Evolutionary conservation across 2,797 vertebrate species (phyloP).

Genomic region (Enteromius paludinosus): DNA sequence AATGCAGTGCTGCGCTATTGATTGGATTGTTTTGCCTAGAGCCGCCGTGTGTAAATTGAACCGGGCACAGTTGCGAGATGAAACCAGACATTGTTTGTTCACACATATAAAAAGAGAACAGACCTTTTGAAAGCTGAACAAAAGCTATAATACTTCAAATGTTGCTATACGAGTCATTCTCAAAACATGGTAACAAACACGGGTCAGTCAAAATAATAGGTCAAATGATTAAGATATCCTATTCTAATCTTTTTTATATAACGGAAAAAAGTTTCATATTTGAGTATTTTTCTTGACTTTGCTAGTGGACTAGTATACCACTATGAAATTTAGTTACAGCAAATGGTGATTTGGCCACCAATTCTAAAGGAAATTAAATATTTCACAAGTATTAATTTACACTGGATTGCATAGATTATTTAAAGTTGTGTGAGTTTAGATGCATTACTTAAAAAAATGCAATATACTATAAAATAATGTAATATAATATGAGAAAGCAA

Average conservation of each 20-base stretch:
- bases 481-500: not conserved
- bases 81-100: conserved; percentile 11
- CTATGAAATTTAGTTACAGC: not conserved
- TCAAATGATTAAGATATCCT: not conserved
- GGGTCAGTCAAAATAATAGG: not conserved
- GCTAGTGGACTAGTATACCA: not conserved
- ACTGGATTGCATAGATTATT: not conserved
- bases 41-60: conserved; percentile 38
- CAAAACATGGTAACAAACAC: not conserved
- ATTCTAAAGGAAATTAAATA: not conserved
- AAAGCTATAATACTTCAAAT: not conserved
- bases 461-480: not conserved
- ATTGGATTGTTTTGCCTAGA: conserved; percentile 47
- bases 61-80: not conserved
- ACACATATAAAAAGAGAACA: conserved; percentile 12
- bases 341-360: not conserved
- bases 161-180: not conserved
- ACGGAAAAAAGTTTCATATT: not conserved
- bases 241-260: not conserved
- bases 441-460: too few species aligned
- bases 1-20: conserved; percentile 46
- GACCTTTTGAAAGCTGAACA: not conserved
- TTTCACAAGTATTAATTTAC: not conserved
- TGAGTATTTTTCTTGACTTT: not conserved
- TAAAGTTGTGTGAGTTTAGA: not conserved